Percentiles rank a stretch among this genome's conserved stretches.
Conservation (phyloP, 2,888 invertebrate species). For the Thymelicus sylvestris region DNA sequence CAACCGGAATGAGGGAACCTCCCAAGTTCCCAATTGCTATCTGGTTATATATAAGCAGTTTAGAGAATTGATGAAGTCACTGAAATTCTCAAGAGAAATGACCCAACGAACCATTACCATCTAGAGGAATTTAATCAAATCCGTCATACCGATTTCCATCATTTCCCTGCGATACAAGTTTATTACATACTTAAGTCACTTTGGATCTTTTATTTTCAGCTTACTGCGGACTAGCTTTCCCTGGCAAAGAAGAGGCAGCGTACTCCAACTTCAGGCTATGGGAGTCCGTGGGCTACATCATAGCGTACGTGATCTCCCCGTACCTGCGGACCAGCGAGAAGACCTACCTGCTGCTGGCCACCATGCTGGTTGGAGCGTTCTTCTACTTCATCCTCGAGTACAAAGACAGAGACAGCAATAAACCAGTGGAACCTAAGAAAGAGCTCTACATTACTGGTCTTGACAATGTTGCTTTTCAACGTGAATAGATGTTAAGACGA, state of each 20-base stretch:
- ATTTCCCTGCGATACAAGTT: too few relatives aligned
- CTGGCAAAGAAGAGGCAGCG: constrained; percentile 86
- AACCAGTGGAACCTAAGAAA: constrained; percentile 49
- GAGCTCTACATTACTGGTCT: constrained; percentile 55
- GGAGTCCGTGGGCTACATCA: constrained; percentile 87
- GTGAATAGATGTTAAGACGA: constrained; percentile 45
- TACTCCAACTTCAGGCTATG: constrained; percentile 89
- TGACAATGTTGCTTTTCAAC: constrained; percentile 71
- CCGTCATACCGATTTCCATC: too few relatives aligned
- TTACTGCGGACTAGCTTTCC: constrained; percentile 87
- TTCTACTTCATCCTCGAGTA: constrained; percentile 80
- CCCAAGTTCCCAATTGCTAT: too few relatives aligned
- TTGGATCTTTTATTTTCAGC: constrained; percentile 60
- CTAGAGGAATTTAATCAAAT: too few relatives aligned
- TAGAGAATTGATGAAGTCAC: too few relatives aligned
- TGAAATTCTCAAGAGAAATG: too few relatives aligned
- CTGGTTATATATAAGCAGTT: too few relatives aligned
- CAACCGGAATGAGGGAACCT: too few relatives aligned
- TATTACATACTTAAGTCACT: too few relatives aligned
- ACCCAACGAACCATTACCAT: too few relatives aligned
- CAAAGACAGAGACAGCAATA: constrained; percentile 54
- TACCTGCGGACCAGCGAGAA: constrained; percentile 80
- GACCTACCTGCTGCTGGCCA: constrained; percentile 77
- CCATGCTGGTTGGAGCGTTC: constrained; percentile 78
- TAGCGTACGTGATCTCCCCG: constrained; percentile 85